Conservation (phyloP, 2,888 invertebrate genomes). For the Quadriops clusia region DNA sequence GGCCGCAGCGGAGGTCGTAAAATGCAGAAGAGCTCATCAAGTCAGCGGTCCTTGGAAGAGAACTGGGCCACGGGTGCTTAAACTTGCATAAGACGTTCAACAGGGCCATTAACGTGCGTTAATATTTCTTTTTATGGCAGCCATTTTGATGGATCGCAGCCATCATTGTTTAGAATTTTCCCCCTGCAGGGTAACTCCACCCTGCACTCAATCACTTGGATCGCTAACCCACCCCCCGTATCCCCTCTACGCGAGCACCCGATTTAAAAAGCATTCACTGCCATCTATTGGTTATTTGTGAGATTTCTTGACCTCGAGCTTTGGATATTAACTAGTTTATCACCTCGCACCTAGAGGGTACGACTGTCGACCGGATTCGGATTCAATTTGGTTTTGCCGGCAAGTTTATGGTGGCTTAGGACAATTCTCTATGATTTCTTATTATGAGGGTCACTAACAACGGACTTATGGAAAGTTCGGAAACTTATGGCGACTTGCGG, state of each 20-base stretch:
- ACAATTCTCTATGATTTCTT: too few relatives aligned
- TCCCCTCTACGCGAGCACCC: slow-evolving; percentile 25
- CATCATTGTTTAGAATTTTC: slow-evolving; percentile 43
- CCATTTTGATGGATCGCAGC: slow-evolving; percentile 49
- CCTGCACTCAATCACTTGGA: slow-evolving; percentile 46
- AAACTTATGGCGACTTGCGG: too few relatives aligned
- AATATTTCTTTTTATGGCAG: slow-evolving; percentile 26
- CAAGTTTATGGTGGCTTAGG: too few relatives aligned
- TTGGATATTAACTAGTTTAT: slow-evolving; percentile 34
- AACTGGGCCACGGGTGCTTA: too few relatives aligned
- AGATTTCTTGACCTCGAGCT: slow-evolving; percentile 35
- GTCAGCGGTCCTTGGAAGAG: too few relatives aligned
- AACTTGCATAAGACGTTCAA: slow-evolving; percentile 7
- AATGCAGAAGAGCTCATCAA: too few relatives aligned
- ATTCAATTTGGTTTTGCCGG: too few relatives aligned
- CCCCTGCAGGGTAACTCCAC: slow-evolving; percentile 40
- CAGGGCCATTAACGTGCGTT: slow-evolving; percentile 1
- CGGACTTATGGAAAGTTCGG: too few relatives aligned
- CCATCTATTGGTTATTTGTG: slow-evolving; percentile 37
- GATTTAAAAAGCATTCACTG: slow-evolving; percentile 29
- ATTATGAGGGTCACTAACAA: too few relatives aligned
- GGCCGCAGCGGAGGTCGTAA: too few relatives aligned
- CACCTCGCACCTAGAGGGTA: slow-evolving; percentile 36
- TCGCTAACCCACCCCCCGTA: slow-evolving; percentile 36
- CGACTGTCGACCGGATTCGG: too few relatives aligned